Conservation (phyloP, 2,888 invertebrate species). For the Drosophila maculinotata region DNA sequence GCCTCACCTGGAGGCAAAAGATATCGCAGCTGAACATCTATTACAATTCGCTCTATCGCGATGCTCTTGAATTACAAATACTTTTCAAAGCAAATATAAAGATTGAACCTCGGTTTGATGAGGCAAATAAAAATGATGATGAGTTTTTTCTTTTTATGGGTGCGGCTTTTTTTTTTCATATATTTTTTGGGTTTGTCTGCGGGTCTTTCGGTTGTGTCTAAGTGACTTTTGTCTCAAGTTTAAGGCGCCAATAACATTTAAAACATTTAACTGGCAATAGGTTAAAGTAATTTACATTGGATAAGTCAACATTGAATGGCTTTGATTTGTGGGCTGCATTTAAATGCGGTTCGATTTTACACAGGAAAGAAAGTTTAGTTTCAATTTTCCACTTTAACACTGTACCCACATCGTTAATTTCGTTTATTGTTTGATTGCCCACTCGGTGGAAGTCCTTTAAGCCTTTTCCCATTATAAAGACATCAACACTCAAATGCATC, state of each 20-base stretch:
- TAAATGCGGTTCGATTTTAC: background rate
- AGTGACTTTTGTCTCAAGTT: slow-evolving; percentile 56
- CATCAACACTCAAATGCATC: slow-evolving; percentile 61
- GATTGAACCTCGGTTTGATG: slow-evolving; percentile 20
- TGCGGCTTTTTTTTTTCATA: slow-evolving; percentile 33
- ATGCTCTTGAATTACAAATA: slow-evolving; percentile 82
- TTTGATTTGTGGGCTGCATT: slow-evolving; percentile 3
- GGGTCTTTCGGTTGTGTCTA: slow-evolving; percentile 11
- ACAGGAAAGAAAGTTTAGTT: slow-evolving; percentile 10
- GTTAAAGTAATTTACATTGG: slow-evolving; percentile 50
- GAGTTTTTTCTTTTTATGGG: slow-evolving; percentile 33
- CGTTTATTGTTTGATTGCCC: background rate
- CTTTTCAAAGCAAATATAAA: background rate
- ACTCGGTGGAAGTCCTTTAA: slow-evolving; percentile 21
- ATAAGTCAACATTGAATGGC: slow-evolving; percentile 18
- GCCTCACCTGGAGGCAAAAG: slow-evolving; percentile 27
- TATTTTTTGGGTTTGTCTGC: background rate
- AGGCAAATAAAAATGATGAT: slow-evolving; percentile 42
- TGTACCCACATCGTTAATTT: background rate
- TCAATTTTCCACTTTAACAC: background rate
- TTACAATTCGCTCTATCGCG: slow-evolving; percentile 72
- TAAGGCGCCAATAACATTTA: slow-evolving; percentile 69
- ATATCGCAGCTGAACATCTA: slow-evolving; percentile 47
- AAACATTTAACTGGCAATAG: slow-evolving; percentile 52
- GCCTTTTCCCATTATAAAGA: slow-evolving; percentile 47